Base-by-base conservation (phyloP, 1,140 invertebrate species). In the Tyrophagus putrescentiae region DNA sequence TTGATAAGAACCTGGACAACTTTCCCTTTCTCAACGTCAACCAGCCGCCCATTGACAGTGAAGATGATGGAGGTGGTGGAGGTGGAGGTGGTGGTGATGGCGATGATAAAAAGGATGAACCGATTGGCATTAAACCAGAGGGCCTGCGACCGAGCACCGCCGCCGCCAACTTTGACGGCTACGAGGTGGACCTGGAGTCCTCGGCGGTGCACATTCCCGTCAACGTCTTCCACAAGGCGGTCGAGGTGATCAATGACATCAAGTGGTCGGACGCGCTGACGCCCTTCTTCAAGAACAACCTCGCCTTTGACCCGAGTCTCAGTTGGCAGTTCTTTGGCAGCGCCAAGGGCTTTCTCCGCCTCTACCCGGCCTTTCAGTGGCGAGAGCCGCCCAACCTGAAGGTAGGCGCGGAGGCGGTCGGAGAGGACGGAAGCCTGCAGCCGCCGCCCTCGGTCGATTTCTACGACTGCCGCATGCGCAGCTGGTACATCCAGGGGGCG, bases 241-340 rank as follows among this genome's bases (percentile, higher is more conserved):
- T 72, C 0, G 72, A 78, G 27, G 80, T 86, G 0, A 64, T 79
- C 33, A 81, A 83, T 66, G 82, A 83, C 0, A 86, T 95, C 52
- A 73, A 81, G 67, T 95, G 90, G 90, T 89, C 89, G 0, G 83
- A 85, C 69, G 72, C 73, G 4, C 73, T 98, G 29, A 87, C 94
- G 70, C 75, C 84, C 28, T 79, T 83, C 0, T 98, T 96, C 70
- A 77, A 75, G 61, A 79, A 84, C 65, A 97, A 97, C 72, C 85
- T 85, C 66, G 77, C 82, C 52, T 78, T 82, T 1, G 89, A 97
- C 77, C 84, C 85, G 1, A 84, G 87, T 0, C 73, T 97, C 6
- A 82, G 84, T 0, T 97, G 89, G 88, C 94, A 98, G 73, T 97
- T 93, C 71, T 97, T 97, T 72, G 88, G 91, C 11, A 91, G 87